phyloP scores from a whole-genome alignment of 2,888 invertebrate genomes.

The Hyles lineata region DNA sequence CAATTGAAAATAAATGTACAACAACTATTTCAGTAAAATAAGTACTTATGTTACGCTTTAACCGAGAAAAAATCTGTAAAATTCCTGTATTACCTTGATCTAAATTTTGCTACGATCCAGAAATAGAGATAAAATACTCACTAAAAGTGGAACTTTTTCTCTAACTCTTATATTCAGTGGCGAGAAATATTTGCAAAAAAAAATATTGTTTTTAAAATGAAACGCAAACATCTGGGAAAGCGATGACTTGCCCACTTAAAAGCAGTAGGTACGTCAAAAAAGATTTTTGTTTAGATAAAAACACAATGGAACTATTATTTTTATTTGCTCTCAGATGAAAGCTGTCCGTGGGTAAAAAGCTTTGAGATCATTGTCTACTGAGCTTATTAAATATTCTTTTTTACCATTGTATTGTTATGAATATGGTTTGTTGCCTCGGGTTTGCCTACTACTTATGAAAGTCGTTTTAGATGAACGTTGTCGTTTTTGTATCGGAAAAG shows the following conservation, averaged over 20 bases:
- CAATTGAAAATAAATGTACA: no score
- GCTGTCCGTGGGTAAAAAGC: conserved; percentile 22
- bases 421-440: not conserved
- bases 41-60: no score
- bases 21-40: no score
- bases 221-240: not conserved
- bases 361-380: conserved; percentile 16
- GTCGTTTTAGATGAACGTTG: not conserved
- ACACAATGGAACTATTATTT: conserved; percentile 26
- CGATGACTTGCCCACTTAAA: not conserved
- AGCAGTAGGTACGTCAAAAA: conserved; percentile 7
- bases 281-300: conserved; percentile 25
- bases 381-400: conserved; percentile 25
- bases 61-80: no score
- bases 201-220: not conserved
- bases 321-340: conserved; percentile 26
- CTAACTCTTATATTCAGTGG: not conserved
- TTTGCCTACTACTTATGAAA: not conserved
- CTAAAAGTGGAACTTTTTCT: no score
- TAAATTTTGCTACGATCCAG: no score
- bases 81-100: no score
- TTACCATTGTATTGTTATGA: conserved; percentile 16
- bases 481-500: not conserved
- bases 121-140: no score
- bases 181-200: not conserved